Conservation (phyloP, 2,888 invertebrate species). For the Amiota minor region DNA sequence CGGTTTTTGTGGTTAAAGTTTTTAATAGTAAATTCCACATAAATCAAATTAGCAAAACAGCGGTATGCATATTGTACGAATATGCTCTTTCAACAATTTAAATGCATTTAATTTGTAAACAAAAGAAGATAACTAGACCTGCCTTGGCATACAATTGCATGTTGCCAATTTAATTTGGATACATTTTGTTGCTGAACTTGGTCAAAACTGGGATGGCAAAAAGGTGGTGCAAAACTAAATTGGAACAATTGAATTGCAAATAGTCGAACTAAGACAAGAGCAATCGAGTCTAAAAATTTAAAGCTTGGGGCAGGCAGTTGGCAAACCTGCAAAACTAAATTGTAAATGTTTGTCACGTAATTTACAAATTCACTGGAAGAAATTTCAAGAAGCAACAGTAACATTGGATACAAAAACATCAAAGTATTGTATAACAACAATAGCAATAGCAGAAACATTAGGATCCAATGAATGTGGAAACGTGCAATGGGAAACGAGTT, state of each 20-base stretch:
- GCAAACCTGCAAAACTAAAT: conserved; percentile 42
- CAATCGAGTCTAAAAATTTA: conserved; percentile 23
- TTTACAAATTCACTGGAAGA: conserved; percentile 62
- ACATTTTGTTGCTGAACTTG: too few relatives aligned
- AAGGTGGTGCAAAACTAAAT: conserved; percentile 48
- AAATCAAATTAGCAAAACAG: conserved; percentile 23
- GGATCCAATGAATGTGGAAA: too few relatives aligned
- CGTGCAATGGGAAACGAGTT: too few relatives aligned
- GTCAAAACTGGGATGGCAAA: background rate
- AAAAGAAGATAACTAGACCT: background rate
- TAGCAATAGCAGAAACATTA: too few relatives aligned
- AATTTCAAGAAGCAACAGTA: too few relatives aligned
- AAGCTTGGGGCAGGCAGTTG: background rate
- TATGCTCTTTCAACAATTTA: too few relatives aligned
- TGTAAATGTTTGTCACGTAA: conserved; percentile 65
- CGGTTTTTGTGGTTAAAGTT: background rate
- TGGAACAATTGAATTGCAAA: conserved; percentile 67
- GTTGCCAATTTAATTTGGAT: too few relatives aligned
- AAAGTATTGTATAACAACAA: too few relatives aligned
- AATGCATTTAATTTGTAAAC: too few relatives aligned
- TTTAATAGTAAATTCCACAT: background rate
- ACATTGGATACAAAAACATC: too few relatives aligned
- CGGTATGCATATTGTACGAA: background rate
- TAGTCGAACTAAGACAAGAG: conserved; percentile 37
- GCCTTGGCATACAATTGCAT: background rate